Base-by-base conservation (phyloP, 1,140 invertebrate genomes). In the Pseudomyrmex cubaensis region DNA sequence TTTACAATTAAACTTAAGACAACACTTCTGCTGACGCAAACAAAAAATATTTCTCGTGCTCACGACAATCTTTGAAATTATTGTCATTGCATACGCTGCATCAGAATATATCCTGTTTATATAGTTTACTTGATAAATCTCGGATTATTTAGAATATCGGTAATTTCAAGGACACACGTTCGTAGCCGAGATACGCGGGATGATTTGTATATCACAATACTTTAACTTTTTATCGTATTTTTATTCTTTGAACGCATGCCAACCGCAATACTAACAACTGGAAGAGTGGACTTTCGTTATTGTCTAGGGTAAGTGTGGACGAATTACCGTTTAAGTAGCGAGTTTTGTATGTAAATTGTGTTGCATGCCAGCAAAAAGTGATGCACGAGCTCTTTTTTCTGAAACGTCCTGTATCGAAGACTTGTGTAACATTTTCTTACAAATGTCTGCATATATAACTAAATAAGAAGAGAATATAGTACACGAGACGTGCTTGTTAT, bases 281-380 rank as follows among this genome's bases (percentile, higher is more conserved):
- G 92, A 93, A 94, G 93, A 90, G 89, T 92, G 92, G 93, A 90
- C 89, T 92, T 92, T 87, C 93, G 67, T 93, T 94, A 88, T 93
- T 94, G 85, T 94, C 92, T 92, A 93, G 93, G 93, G 93, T 94
- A 93, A 94, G 93, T 76, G 67, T 52, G 12, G 13, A 69, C 74
- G 12, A 84, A 54, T 13, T 56, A 44, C 83, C 74, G 83, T 89
- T 76, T 3, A 76, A 25, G 9, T 15, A 85, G 13, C n/a, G 20
- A 35, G 4, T 35, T 35, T 35, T 62, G 46, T 82, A n/a, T 13
- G 13, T 82, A 73, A 75, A 15, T 80, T 63, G 17, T 82, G 48
- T 74, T 82, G 25, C 35, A 78, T 78, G 76, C 52, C 35, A 13
- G 20, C 13, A 8, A 54, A 4, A 69, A 59, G 20, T 46, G 76